phyloP scores from a whole-genome alignment of 2,888 invertebrate species.

The Xiphydria camelus region DNA sequence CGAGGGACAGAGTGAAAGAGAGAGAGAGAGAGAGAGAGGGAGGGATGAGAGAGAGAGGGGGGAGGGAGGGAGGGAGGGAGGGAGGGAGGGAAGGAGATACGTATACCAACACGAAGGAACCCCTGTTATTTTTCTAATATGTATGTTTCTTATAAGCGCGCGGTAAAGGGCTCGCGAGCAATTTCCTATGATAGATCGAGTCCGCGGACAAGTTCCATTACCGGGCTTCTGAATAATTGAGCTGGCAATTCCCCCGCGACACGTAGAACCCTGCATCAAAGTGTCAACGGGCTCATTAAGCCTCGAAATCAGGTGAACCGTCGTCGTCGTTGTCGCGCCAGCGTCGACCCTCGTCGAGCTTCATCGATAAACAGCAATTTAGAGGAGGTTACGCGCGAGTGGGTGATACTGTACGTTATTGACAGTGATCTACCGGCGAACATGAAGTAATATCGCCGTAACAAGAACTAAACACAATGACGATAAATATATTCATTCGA shows the following conservation, averaged over 20 bases:
- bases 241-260: constrained; percentile 49
- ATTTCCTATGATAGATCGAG: constrained; percentile 57
- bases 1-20: no score
- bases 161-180: constrained; percentile 45
- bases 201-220: constrained; percentile 54
- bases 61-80: no score
- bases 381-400: not conserved
- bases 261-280: constrained; percentile 45
- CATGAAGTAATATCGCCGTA: no score
- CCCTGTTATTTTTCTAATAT: constrained; percentile 42
- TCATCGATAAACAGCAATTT: constrained; percentile 22
- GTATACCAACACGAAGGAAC: no score
- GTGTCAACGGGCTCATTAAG: constrained; percentile 54
- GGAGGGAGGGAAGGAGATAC: not conserved
- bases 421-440: no score
- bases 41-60: no score
- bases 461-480: no score
- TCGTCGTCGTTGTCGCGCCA: constrained; percentile 35
- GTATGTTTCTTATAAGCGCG: constrained; percentile 42
- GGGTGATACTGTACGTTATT: no score
- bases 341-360: constrained; percentile 22
- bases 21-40: no score
- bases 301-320: constrained; percentile 44
- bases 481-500: no score
- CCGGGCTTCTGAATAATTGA: constrained; percentile 53